Evolutionary conservation across 2,797 vertebrate genomes (phyloP), one percentile per base, ranked within the genome.

Genomic region (Sebastes trivittatus): DNA sequence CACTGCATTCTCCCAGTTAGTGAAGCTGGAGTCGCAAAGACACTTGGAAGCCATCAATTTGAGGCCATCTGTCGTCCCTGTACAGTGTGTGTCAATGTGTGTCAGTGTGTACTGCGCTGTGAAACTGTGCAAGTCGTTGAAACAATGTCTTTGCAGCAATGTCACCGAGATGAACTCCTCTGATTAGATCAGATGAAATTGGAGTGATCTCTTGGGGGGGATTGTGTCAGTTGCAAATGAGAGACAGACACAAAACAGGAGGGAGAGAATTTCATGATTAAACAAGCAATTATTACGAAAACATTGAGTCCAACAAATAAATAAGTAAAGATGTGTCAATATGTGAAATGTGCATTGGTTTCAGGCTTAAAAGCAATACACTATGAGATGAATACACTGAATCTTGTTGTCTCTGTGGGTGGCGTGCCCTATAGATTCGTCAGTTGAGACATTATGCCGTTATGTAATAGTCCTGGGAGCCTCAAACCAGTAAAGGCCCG

Each of bases 181-280:
- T 55, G 59, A 82, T 84, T 82, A 73, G 38, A 83, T 83, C 20
- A 62, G 52, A 76, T 63, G 49, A 80, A 83, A 86, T 10, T 75
- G 32, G 46, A 84, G 11, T 11, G 60, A 82, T 81, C 74, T 54
- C 77, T 56, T 7, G 27, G 80, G 38, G 56, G 23, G 52, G 36
- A 68, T 34, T 67, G 69, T 64, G 29, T 46, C 42, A 46, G 42
- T 20, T 0, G 25, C 46, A 14, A 65, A 54, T 2, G 20, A 52
- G 60, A 77, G 29, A 30, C 38, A n/a, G 75, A 65, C 9, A 46
- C 11, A 60, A 30, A 58, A 75, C 16, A 55, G 5, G 6, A 78
- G 11, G 5, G 36, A 38, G 52, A 49, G 20, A 34, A 30, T 27
- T 22, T 22, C 9, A 64, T 72, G 4, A 75, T 16, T 13, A 20